phyloP scores from a whole-genome alignment of 2,797 vertebrate genomes.

The Mormyrops boulengeri region DNA sequence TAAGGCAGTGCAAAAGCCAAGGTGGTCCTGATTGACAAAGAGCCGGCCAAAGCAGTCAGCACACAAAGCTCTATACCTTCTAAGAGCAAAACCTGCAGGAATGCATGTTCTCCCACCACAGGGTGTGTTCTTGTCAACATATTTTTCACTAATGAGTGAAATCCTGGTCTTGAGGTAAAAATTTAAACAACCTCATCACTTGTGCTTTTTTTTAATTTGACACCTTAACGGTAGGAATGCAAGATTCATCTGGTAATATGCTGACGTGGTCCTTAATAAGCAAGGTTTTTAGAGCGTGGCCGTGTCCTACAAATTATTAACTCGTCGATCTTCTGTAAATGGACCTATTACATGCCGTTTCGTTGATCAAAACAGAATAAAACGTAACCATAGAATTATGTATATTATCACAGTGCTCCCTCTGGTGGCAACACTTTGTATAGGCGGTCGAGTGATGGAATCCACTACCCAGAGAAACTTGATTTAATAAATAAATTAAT shows the following conservation, averaged over 20 bases:
- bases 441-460: neutral
- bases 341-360: neutral
- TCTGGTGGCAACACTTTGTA: neutral
- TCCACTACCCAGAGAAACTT: neutral
- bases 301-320: neutral
- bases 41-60: neutral
- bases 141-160: neutral
- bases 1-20: neutral
- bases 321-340: neutral
- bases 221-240: neutral
- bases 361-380: neutral
- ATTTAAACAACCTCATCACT: neutral
- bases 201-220: neutral
- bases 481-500: neutral
- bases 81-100: neutral
- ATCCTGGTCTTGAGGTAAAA: neutral
- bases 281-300: neutral
- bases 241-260: neutral
- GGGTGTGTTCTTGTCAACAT: neutral
- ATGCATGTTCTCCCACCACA: conserved; percentile 12
- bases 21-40: neutral
- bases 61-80: neutral
- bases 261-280: neutral
- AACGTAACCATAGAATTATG: neutral
- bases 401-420: conserved; percentile 18